Evolutionary conservation across 64 coral and sea anemone genomes (phyloP).

Genomic region (Orbicella faveolata): DNA sequence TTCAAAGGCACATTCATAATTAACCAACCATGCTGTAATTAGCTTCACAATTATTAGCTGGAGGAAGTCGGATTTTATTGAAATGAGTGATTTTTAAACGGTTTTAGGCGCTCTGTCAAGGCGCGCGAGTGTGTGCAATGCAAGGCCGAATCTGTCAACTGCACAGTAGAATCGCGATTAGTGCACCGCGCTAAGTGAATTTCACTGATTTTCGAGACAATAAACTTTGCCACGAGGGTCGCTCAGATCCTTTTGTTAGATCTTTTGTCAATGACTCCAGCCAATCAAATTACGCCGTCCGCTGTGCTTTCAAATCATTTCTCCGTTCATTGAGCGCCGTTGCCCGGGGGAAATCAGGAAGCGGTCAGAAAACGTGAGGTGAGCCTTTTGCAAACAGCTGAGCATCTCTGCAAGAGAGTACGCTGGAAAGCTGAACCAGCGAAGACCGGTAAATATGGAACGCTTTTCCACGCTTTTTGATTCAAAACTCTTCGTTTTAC

Average conservation of each 20-base stretch:
- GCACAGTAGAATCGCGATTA: constrained; percentile 30
- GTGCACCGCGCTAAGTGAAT: constrained; percentile 3
- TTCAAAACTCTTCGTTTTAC: constrained; percentile 59
- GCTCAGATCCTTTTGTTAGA: constrained; percentile 73
- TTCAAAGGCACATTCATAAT: constrained; percentile 83
- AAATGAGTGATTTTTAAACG: constrained; percentile 44
- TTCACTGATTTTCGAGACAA: constrained; percentile 73
- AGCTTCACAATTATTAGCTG: constrained; percentile 76
- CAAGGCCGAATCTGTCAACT: not conserved
- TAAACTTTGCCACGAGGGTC: constrained; percentile 93
- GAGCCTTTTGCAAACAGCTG: constrained; percentile 40
- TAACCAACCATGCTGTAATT: constrained; percentile 96
- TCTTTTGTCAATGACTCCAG: constrained; percentile 70
- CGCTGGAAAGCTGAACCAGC: constrained; percentile 39
- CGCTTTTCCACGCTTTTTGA: constrained; percentile 70
- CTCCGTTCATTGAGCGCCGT: not conserved
- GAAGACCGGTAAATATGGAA: constrained; percentile 76
- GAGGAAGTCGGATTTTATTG: constrained; percentile 57
- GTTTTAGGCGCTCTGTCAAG: constrained; percentile 9
- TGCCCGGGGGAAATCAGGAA: constrained; percentile 47
- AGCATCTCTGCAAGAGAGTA: constrained; percentile 22
- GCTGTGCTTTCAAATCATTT: constrained; percentile 30
- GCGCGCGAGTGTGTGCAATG: not conserved
- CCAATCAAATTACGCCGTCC: constrained; percentile 77
- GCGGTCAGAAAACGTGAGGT: constrained; percentile 51